A percentile compares a stretch with the other conserved stretches of the same genome.
These are phyloP conservation scores for Catharus ustulatus DNA, from an alignment of 2,797 vertebrate genomes.

Conservation along the genomic window DNA sequence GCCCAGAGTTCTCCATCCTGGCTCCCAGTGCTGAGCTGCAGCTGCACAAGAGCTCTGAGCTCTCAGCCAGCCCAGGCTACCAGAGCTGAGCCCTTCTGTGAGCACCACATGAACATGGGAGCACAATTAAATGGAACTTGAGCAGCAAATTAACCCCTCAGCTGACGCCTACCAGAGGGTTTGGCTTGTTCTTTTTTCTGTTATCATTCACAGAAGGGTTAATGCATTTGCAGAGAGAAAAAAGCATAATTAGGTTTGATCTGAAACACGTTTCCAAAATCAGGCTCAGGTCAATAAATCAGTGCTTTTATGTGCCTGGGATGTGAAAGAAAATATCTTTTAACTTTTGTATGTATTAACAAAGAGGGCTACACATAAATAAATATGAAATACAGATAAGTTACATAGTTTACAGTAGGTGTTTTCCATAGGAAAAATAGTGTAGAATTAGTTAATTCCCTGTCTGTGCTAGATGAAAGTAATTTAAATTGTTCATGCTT, in stretches of 20 bases:
- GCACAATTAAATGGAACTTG: constrained; percentile 11
- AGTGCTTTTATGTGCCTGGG: neutral
- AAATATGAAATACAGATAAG: neutral
- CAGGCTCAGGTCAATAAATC: neutral
- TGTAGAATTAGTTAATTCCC: neutral
- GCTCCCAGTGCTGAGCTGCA: neutral
- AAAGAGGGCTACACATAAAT: neutral
- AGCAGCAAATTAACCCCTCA: constrained; percentile 46
- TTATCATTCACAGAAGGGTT: neutral
- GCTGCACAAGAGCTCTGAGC: neutral
- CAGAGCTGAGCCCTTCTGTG: neutral
- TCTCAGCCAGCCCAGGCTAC: neutral
- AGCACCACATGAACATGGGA: neutral
- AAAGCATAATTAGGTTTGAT: neutral
- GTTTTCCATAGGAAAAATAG: constrained; percentile 28
- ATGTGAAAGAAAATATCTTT: neutral
- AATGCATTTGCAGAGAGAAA: neutral
- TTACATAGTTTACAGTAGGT: neutral
- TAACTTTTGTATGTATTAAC: neutral
- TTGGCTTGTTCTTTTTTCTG: neutral
- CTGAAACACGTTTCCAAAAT: neutral
- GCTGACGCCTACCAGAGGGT: neutral
- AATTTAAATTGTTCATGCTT: constrained; percentile 41
- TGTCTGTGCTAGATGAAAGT: constrained; percentile 1
- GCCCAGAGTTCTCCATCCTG: constrained; percentile 12